Evolutionary conservation across 2,797 vertebrate genomes (phyloP).

Genomic region (Poecile montanus): DNA sequence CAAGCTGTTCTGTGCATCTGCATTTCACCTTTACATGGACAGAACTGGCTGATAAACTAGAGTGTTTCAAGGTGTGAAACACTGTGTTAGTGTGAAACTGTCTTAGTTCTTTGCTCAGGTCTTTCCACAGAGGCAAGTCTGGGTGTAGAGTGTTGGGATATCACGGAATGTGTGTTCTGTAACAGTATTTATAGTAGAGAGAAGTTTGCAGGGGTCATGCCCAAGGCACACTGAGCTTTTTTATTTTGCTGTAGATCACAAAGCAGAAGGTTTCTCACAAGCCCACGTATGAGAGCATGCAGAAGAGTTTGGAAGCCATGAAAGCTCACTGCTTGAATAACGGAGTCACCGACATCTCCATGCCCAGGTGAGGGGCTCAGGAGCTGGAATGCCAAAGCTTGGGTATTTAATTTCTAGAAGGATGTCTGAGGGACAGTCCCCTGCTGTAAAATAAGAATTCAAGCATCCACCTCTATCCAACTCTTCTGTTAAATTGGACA

Average conservation of each 20-base stretch:
- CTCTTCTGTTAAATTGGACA: neutral
- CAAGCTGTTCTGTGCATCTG: neutral
- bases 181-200: neutral
- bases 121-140: neutral
- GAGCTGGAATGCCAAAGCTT: neutral
- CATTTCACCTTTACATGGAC: neutral
- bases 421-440: neutral
- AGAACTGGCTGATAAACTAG: neutral
- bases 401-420: neutral
- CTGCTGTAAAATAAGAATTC: neutral
- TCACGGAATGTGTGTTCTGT: neutral
- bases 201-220: neutral
- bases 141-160: neutral
- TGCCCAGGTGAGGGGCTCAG: slow-evolving; percentile 85
- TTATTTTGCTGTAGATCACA: slow-evolving; percentile 80
- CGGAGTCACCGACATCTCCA: slow-evolving; percentile 85
- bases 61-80: neutral
- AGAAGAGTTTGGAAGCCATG: slow-evolving; percentile 88
- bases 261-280: slow-evolving; percentile 87
- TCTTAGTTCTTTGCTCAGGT: neutral
- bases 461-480: neutral
- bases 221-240: neutral
- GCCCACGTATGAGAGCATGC: slow-evolving; percentile 85
- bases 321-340: slow-evolving; percentile 84
- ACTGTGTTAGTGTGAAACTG: too few species aligned